A percentile compares a stretch with the other conserved stretches of the same genome.
Evolutionary conservation across 1,140 invertebrate species (phyloP).

Genomic region (Heliconius himera): DNA sequence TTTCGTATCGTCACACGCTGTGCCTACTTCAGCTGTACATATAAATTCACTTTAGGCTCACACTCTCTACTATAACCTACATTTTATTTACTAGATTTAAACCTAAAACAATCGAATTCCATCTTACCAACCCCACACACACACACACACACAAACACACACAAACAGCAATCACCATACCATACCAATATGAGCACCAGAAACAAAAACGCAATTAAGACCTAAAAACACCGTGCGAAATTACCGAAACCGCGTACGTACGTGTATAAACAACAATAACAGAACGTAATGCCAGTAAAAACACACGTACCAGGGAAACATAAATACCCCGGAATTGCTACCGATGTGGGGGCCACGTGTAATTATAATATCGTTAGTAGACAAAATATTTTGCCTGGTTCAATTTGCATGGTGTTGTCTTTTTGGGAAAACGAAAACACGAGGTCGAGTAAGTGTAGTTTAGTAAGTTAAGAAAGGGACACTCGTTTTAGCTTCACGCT

Average conservation of each 20-base stretch:
- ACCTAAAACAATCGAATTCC: background rate
- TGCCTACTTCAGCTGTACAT: background rate
- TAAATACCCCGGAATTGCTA: background rate
- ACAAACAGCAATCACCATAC: no score
- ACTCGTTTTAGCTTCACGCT: background rate
- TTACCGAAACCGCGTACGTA: background rate
- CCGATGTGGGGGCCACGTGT: constrained; percentile 17
- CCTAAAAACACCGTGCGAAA: background rate
- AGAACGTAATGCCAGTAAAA: background rate
- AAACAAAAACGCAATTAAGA: background rate
- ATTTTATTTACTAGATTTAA: background rate
- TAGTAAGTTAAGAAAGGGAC: background rate
- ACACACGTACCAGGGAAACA: background rate
- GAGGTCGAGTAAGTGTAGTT: background rate
- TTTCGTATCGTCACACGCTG: no score
- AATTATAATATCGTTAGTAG: constrained; percentile 35
- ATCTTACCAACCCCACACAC: background rate
- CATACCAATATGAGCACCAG: background rate
- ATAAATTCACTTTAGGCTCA: background rate
- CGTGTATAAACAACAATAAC: background rate
- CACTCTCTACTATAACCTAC: background rate
- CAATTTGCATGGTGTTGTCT: constrained; percentile 18
- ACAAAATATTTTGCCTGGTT: constrained; percentile 21
- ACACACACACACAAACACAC: background rate
- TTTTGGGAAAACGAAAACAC: constrained; percentile 25